Conservation (phyloP, 64 coral and sea anemone species). For the Dendrophyllia cribrosa region DNA sequence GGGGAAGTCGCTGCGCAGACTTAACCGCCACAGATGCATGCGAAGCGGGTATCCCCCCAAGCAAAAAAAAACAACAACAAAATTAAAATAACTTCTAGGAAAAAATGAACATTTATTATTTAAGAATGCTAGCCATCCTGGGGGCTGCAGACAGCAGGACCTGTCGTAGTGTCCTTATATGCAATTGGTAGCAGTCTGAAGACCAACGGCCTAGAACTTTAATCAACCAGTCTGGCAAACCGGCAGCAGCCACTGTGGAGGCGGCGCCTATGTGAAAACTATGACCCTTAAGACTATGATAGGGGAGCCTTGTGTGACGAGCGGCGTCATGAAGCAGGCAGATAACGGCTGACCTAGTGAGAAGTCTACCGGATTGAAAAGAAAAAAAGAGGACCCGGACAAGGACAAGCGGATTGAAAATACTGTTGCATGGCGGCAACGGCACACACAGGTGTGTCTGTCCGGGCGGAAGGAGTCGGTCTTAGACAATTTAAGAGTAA, state of each 20-base stretch:
- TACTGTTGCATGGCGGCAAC: neutral
- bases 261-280: neutral
- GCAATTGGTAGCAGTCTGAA: neutral
- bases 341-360: neutral
- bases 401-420: neutral
- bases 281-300: neutral
- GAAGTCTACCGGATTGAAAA: neutral
- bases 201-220: neutral
- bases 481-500: neutral
- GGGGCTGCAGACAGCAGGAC: neutral
- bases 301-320: neutral
- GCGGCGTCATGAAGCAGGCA: neutral
- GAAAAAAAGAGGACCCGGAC: neutral
- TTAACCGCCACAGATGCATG: slow-evolving; percentile 10
- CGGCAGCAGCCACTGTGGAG: neutral
- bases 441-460: neutral
- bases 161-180: neutral
- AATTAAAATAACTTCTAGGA: neutral
- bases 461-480: neutral
- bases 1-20: neutral
- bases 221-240: neutral
- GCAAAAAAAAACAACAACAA: neutral
- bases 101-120: too few species aligned
- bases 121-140: neutral
- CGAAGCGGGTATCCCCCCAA: neutral